Base-by-base conservation (phyloP, 2,797 vertebrate species). In the Oreortyx pictus region DNA sequence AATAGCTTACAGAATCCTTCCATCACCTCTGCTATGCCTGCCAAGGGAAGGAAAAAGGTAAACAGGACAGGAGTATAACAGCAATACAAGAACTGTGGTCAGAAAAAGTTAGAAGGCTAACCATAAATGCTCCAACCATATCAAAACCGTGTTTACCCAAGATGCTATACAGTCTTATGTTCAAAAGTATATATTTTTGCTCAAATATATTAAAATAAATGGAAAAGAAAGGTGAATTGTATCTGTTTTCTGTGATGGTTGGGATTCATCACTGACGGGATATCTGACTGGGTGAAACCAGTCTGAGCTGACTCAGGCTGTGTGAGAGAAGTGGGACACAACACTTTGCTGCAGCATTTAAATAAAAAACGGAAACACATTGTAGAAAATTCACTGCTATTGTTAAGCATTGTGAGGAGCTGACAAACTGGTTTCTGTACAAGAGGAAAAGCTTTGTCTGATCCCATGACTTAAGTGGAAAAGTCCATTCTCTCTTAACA, bases 61-160 rank as follows among this genome's bases (percentile, higher is more conserved):
- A 86, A 31, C 3, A 70, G 25, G 29, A 47, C 66, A 62, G 47
- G 44, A 81, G 52, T 27, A 22, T 73, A 66, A 23, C 4, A 71
- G 15, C 44, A 54, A 4, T 44, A 2, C 59, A 43, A 50, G 50
- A 72, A 70, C 14, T 11, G 3, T 54, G 37, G 84, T 90, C 64
- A 77, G 76, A 78, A 56, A 93, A 89, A 44, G n/a, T 39, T 71
- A 31, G 54, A 78, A 92, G 62, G 22, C n/a, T 80, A 17, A 52
- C 10, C 0, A 0, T 37, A 82, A 67, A 35, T 15, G 13, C 27
- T 79, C 2, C 24, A 67, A 7, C 44, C 5, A 2, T 41, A 4
- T n/a, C 49, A 85, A 37, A 44, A 56, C 35, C n/a, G 8, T 50
- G 17, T n/a, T 59, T 78, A 6, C 65, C 18, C 66, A 41, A 31